phyloP scores from a whole-genome alignment of 2,113 vertebrate genomes.

The Gymnocephalus cernua region DNA sequence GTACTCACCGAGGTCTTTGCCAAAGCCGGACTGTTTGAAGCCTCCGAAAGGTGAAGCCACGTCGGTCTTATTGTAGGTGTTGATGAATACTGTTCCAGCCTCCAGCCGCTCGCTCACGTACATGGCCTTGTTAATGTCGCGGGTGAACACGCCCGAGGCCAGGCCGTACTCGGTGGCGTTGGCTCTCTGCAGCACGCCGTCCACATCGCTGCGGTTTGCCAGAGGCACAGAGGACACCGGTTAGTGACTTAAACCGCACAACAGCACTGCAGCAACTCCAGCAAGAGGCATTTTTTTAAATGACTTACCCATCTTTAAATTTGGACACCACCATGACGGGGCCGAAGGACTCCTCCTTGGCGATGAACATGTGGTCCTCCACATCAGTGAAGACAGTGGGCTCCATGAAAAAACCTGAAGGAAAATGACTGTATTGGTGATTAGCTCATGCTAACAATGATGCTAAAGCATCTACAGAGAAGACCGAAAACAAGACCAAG shows the following conservation, averaged over 20 bases:
- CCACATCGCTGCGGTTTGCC: constrained; percentile 84
- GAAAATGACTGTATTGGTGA: neutral
- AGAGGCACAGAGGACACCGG: neutral
- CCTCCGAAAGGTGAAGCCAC: constrained; percentile 97
- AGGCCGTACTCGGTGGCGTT: constrained; percentile 95
- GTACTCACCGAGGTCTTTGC: constrained; percentile 94
- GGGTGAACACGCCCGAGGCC: constrained; percentile 96
- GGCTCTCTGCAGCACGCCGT: constrained; percentile 91
- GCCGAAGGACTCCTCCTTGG: constrained; percentile 93
- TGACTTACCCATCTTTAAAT: constrained; percentile 91
- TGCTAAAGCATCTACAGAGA: neutral
- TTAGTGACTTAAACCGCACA: rapidly evolving
- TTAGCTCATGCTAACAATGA: neutral
- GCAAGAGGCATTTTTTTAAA: neutral
- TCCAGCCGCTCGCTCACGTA: constrained; percentile 94
- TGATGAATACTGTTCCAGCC: constrained; percentile 96
- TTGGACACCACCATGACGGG: constrained; percentile 98
- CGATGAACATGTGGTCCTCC: constrained; percentile 90
- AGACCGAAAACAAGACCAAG: neutral
- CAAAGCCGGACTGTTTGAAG: constrained; percentile 97
- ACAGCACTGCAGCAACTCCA: neutral
- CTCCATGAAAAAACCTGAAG: constrained; percentile 90
- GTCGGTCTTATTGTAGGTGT: constrained; percentile 98
- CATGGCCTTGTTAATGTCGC: constrained; percentile 96
- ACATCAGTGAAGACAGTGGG: constrained; percentile 89